Evolutionary conservation across 2,797 vertebrate species (phyloP), one percentile per base, ranked within the genome.

Genomic region (Dermochelys coriacea): DNA sequence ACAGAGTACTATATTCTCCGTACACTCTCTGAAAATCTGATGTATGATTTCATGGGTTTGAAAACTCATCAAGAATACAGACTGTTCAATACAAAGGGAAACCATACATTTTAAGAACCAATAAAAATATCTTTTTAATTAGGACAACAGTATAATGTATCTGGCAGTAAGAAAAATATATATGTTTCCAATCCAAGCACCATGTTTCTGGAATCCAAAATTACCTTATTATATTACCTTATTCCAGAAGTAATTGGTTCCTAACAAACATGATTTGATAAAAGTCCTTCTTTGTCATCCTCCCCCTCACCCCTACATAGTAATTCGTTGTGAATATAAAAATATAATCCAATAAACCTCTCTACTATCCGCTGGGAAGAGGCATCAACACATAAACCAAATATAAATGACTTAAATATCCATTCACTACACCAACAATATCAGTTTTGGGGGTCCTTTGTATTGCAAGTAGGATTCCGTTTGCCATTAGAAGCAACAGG

Each of bases 301-400:
- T 59, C 29, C 12, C 52, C 5, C 21, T 3, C 19, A 54, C 19
- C 7, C 7, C 50, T 51, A 7, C 57, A 15, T 29, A 80, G 12
- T 34, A 82, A 84, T 87, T 89, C 49, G 21, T 5, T 86, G 50
- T 82, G 84, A 54, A 86, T 29, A 80, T 57, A 49, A 90, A 91
- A 90, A 91, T 57, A 29, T 4, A 6, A 75, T 49, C 27, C 91
- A 90, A 61, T 27, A 0, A 57, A 71, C 92, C 82, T 85, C 91
- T 19, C 54, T 77, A 4, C 55, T 94, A n/a, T 16, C 80, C 88
- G 19, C 21, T 83, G 14, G 86, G 91, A 88, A 91, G 18, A 54
- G 52, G 18, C 7, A 23, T 12, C 3, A 47, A 83, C 2, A n/a
- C 31, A 82, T 55, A 84, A 78, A 51, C 84, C 49, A 93, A 89